These are phyloP conservation scores for Mionectes macconnelli DNA, from an alignment of 2,113 vertebrate species.

Conservation along the genomic window DNA sequence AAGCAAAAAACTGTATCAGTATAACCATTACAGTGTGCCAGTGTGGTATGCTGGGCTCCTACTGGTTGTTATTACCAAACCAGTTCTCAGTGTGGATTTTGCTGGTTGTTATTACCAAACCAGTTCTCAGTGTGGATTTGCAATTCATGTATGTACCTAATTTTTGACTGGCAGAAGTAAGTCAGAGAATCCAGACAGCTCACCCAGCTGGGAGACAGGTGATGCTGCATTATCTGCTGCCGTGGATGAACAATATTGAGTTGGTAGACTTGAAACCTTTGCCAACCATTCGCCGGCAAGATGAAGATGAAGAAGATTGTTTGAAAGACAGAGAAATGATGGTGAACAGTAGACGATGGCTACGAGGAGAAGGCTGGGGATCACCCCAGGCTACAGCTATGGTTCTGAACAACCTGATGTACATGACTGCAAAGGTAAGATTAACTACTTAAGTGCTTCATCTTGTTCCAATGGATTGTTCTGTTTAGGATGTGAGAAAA, in stretches of 20 bases:
- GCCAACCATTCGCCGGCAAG: conserved; percentile 78
- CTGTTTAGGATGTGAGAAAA: background rate
- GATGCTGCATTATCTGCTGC: conserved; percentile 96
- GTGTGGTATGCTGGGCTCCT: background rate
- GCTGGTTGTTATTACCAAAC: background rate
- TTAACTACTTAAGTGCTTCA: background rate
- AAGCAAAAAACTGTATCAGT: background rate
- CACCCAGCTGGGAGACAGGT: conserved; percentile 95
- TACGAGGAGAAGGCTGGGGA: conserved; percentile 95
- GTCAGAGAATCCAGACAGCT: conserved; percentile 95
- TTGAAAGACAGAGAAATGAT: conserved; percentile 88
- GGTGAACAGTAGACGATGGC: conserved; percentile 95
- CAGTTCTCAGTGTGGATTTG: background rate
- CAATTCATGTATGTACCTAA: background rate
- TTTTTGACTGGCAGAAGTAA: conserved; percentile 83
- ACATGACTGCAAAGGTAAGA: conserved; percentile 97
- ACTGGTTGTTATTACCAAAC: background rate
- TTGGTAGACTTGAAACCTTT: conserved; percentile 89
- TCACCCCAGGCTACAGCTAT: conserved; percentile 95
- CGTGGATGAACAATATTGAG: conserved; percentile 99
- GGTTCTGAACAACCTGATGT: conserved; percentile 99
- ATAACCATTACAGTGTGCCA: background rate
- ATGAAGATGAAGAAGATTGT: conserved; percentile 89
- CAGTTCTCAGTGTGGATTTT: background rate
- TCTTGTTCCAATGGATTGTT: background rate